phyloP scores from a whole-genome alignment of 2,113 vertebrate species.

The Origma solitaria region DNA sequence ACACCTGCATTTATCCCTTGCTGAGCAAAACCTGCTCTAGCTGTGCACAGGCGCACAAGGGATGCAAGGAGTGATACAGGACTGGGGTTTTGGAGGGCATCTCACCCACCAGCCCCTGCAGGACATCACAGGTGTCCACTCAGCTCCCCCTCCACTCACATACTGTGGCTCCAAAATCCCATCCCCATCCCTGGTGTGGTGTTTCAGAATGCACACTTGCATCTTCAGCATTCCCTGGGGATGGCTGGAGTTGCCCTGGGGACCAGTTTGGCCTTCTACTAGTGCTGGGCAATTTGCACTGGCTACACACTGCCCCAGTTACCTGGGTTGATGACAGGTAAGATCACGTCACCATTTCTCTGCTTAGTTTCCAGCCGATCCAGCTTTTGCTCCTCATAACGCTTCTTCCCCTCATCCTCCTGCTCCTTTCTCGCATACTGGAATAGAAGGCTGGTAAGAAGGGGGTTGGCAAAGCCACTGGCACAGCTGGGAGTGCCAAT shows the following conservation, averaged over 20 bases:
- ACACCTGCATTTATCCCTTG: accelerated
- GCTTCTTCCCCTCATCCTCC: constrained; percentile 85
- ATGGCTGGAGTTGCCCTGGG: accelerated
- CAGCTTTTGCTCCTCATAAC: constrained; percentile 90
- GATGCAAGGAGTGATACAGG: not conserved
- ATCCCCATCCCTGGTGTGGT: accelerated
- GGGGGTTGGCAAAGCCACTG: not conserved
- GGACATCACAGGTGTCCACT: not conserved
- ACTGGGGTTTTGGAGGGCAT: accelerated
- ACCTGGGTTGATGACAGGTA: constrained; percentile 81
- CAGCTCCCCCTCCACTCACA: not conserved
- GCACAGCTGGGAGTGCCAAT: not conserved
- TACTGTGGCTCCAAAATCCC: not conserved
- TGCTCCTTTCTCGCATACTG: constrained; percentile 81
- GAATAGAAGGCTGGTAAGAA: not conserved
- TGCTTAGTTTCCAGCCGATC: constrained; percentile 85
- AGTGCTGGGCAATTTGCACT: accelerated
- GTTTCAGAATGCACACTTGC: accelerated
- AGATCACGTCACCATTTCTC: constrained; percentile 74
- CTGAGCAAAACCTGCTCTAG: not conserved
- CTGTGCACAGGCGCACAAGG: not conserved
- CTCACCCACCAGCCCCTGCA: not conserved
- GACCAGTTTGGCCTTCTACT: not conserved
- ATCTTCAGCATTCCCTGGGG: not conserved
- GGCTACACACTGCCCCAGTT: accelerated